These are phyloP conservation scores for Brachionus koreanus DNA, from an alignment of 1,140 invertebrate genomes.

Conservation along the genomic window DNA sequence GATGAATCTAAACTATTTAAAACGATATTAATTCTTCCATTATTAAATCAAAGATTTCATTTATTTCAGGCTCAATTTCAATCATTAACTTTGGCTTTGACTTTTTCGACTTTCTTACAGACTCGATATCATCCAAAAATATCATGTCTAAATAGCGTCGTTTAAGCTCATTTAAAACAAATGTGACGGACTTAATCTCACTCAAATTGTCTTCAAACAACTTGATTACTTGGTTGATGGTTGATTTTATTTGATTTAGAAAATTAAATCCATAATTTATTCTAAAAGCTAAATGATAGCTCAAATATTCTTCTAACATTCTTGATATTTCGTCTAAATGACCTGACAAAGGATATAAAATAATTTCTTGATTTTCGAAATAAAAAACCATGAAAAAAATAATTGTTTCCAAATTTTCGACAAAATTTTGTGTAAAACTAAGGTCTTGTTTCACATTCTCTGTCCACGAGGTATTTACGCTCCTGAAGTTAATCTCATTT, in stretches of 20 bases:
- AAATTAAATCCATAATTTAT: background rate
- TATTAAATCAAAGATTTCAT: background rate
- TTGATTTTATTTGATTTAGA: constrained; percentile 18
- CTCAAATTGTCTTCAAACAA: constrained; percentile 5
- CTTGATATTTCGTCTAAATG: constrained; percentile 24
- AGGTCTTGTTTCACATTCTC: background rate
- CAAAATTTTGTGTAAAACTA: background rate
- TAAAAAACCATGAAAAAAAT: constrained; percentile 10
- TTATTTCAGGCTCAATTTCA: background rate
- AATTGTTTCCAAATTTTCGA: constrained; percentile 26
- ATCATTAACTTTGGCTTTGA: background rate
- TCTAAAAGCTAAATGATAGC: constrained; percentile 5
- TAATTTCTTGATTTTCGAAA: constrained; percentile 27
- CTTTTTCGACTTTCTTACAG: background rate
- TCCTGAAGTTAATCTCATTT: constrained; percentile 11
- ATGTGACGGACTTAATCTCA: background rate
- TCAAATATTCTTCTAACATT: constrained; percentile 4
- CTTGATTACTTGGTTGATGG: background rate
- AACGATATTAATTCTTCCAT: background rate
- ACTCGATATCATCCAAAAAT: background rate
- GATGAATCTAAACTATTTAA: background rate
- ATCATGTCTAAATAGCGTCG: background rate
- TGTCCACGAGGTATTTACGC: background rate
- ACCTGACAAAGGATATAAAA: constrained; percentile 27
- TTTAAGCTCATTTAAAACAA: background rate